Percentiles rank a stretch among this genome's conserved stretches.
Evolutionary conservation across 2,888 invertebrate species (phyloP).

Genomic region (Cremastinae sp.): DNA sequence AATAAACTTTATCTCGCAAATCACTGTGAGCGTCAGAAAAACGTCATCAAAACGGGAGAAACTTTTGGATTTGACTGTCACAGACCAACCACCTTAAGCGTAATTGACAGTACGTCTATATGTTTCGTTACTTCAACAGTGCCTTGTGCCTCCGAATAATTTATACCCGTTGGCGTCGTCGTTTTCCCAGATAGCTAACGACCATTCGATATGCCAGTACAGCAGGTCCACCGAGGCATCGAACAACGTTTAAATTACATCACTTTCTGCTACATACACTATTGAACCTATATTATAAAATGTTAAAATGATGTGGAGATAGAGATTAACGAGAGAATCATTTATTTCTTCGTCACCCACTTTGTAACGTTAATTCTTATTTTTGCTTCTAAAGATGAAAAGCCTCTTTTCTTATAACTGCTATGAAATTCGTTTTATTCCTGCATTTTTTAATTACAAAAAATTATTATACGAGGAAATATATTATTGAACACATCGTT

Average conservation of each 20-base stretch:
- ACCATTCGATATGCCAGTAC: conserved; percentile 37
- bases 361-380: conserved; percentile 8
- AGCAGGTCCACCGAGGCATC: conserved; percentile 33
- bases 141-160: conserved; percentile 35
- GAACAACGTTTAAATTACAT: conserved; percentile 51
- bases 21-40: no score
- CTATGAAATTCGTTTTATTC: no score
- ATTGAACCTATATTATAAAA: conserved; percentile 13
- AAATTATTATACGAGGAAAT: no score
- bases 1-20: no score
- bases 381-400: no score
- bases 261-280: conserved; percentile 4
- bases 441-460: no score
- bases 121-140: conserved; percentile 19
- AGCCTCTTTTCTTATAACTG: no score
- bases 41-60: no score
- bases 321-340: conserved; percentile 48
- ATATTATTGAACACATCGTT: no score
- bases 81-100: no score
- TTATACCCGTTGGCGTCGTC: conserved; percentile 31
- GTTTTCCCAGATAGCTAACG: conserved; percentile 47
- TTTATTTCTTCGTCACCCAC: conserved; percentile 43
- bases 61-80: no score
- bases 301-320: conserved; percentile 6
- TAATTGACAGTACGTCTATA: conserved; percentile 3